phyloP scores from a whole-genome alignment of 2,797 vertebrate species.

The Octomys mimax region DNA sequence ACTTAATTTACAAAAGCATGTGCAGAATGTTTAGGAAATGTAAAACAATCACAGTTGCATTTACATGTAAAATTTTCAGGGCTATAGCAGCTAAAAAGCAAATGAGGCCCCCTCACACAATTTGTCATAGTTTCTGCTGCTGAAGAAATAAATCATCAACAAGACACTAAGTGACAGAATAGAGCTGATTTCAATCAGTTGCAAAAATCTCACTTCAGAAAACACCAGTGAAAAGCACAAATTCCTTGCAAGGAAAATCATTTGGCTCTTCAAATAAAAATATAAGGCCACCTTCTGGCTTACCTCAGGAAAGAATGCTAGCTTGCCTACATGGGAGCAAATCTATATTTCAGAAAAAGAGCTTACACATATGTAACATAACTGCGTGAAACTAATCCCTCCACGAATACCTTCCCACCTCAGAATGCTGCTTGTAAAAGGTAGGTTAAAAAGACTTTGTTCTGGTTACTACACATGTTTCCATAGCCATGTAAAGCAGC shows the following conservation, averaged over 20 bases:
- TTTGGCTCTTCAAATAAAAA: conserved; percentile 68
- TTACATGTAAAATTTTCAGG: conserved; percentile 71
- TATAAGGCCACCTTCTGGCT: conserved; percentile 75
- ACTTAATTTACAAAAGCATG: conserved; percentile 69
- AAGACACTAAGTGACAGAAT: conserved; percentile 76
- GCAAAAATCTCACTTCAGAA: conserved; percentile 83
- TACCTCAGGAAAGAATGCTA: conserved; percentile 64
- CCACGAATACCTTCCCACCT: not conserved
- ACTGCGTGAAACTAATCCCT: not conserved
- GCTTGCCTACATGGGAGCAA: conserved; percentile 50
- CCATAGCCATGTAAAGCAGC: not conserved
- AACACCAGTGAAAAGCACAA: conserved; percentile 74
- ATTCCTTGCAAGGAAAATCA: conserved; percentile 67
- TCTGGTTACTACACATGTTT: conserved; percentile 9
- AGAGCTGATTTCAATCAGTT: conserved; percentile 79
- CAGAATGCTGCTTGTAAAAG: not conserved
- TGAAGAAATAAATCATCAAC: conserved; percentile 84
- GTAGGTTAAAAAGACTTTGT: not conserved
- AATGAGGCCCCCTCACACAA: conserved; percentile 69
- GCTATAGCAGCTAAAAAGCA: conserved; percentile 75
- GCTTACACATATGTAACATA: conserved; percentile 33
- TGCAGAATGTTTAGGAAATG: conserved; percentile 68
- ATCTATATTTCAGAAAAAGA: conserved; percentile 53
- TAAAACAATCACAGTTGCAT: conserved; percentile 64
- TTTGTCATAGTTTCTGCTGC: conserved; percentile 81